Evolutionary conservation across 1,140 invertebrate species (phyloP).

Genomic region (Drosophila tsacasi): DNA sequence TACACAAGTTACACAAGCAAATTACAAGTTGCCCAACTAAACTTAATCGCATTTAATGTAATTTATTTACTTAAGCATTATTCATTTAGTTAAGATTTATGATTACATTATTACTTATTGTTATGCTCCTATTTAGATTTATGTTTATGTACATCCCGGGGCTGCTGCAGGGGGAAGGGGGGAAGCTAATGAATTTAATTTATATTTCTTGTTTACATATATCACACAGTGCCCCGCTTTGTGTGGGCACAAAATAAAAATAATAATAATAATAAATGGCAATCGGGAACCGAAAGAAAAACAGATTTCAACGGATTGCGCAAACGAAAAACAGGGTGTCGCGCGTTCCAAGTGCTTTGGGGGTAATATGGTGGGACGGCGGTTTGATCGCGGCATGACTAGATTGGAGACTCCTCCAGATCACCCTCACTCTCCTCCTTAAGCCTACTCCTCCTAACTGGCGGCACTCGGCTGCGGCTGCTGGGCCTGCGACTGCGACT

Average conservation of each 20-base stretch:
- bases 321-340: conserved; percentile 72
- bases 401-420: conserved; percentile 40
- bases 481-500: conserved; percentile 67
- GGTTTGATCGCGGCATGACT: conserved; percentile 63
- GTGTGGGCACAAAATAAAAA: conserved; percentile 54
- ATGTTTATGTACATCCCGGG: conserved; percentile 67
- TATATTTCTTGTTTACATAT: conserved; percentile 73
- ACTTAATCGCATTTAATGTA: conserved; percentile 67
- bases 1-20: conserved; percentile 63
- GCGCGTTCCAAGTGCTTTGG: conserved; percentile 14
- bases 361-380: conserved; percentile 57
- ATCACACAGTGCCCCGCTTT: conserved; percentile 64
- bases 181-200: conserved; percentile 62
- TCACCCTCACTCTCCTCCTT: conserved; percentile 4
- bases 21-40: conserved; percentile 51
- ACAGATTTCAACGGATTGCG: conserved; percentile 71
- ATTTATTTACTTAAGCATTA: conserved; percentile 62
- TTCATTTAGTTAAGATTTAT: conserved; percentile 58
- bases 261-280: conserved; percentile 49
- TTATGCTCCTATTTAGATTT: conserved; percentile 33
- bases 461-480: conserved; percentile 54
- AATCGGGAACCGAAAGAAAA: conserved; percentile 27
- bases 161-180: conserved; percentile 13
- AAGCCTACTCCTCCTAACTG: conserved; percentile 56
- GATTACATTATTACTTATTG: conserved; percentile 34